Base-by-base conservation (phyloP, 2,888 invertebrate species). In the Agrilus mali region DNA sequence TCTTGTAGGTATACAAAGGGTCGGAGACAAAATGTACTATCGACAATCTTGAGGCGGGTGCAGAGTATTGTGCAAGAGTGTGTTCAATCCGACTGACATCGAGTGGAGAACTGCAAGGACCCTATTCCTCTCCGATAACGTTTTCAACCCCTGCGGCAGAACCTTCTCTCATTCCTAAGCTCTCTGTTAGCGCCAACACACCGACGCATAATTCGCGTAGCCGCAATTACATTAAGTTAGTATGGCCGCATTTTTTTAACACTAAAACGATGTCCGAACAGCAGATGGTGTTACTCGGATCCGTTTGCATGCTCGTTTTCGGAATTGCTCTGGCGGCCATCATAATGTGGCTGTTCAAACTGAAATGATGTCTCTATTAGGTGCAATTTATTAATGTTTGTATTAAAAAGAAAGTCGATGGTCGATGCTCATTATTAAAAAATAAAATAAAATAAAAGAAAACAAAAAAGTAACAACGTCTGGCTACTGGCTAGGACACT, bases 31-130 rank as follows among this genome's bases (percentile, higher is more conserved):
- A 72, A 65, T 77, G 71, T 61, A 71, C 71, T 62, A 66, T 82
- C 62, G 71, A 75, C 67, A 78, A 80, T 60, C 72, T 90, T 60
- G 80, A 83, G 55, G 73, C 80, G 41, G 84, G 84, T 56, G 75
- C 75, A 43, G 83, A 85, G 61, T 89, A 89, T 69, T 69, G 70
- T 56, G 78, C 84, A 56, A 78, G 89, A 43, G 86, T 90, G 50
- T 82, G 83, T 67, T 81, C 83, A 22, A 77, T 88, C 56, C 77
- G 90, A 38, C 64, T 74, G 43, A 70, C 74, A 54, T 69, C 68
- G 41, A 74, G 75, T 34, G 69, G 69, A 36, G 74, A 75, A 55
- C 71, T 86, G 53, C 66, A 74, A 46, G 83, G 88, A 47, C 78
- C 84, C 48, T 82, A 76, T 68, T 85, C 87, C 50, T 74, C 77